phyloP scores from a whole-genome alignment of 2,113 vertebrate species.

The Holacanthus passer region DNA sequence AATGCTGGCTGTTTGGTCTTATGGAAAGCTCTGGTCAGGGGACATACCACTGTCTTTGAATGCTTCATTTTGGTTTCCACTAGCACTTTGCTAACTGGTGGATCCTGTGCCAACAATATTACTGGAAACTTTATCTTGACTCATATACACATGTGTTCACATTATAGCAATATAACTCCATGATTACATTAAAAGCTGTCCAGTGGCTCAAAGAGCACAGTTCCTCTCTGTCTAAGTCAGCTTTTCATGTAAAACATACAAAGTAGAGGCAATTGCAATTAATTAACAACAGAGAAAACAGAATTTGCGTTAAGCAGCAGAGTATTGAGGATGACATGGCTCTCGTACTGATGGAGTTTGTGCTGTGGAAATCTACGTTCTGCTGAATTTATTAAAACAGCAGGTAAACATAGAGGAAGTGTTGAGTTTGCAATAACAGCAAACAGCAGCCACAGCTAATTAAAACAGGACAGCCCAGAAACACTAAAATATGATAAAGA shows the following conservation, averaged over 20 bases:
- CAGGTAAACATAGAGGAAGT: conserved; percentile 1
- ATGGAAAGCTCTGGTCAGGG: too few species aligned
- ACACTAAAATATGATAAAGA: background rate
- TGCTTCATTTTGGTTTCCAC: too few species aligned
- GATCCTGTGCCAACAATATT: too few species aligned
- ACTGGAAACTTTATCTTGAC: too few species aligned
- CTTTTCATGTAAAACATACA: too few species aligned
- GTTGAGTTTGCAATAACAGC: conserved; percentile 22
- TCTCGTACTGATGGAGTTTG: background rate
- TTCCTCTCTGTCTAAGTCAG: too few species aligned
- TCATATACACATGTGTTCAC: background rate
- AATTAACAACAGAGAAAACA: background rate
- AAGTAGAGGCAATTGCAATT: background rate
- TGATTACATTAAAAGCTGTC: background rate
- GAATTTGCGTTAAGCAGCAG: background rate
- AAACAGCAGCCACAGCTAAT: conserved; percentile 8
- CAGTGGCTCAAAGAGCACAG: background rate
- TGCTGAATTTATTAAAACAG: conserved; percentile 7
- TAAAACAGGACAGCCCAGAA: background rate
- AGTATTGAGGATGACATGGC: background rate
- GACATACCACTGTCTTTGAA: too few species aligned
- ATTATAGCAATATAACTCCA: background rate
- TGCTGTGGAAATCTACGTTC: background rate
- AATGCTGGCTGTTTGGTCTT: too few species aligned
- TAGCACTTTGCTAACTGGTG: too few species aligned